Evolutionary conservation across 2,797 vertebrate species (phyloP).

Genomic region (Gouania willdenowi): DNA sequence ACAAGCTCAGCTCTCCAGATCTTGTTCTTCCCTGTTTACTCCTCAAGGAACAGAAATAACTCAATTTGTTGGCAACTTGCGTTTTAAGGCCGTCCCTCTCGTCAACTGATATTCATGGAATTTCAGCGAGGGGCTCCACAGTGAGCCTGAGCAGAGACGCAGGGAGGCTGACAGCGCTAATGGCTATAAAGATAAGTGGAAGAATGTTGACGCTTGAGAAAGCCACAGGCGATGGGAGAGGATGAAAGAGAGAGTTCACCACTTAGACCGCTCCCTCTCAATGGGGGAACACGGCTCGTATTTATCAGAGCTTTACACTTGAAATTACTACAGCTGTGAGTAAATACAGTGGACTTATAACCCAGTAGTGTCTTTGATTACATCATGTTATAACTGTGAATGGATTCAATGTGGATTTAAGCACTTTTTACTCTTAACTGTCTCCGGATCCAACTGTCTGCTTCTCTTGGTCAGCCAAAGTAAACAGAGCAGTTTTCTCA

Average conservation of each 20-base stretch:
- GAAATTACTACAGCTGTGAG: constrained; percentile 48
- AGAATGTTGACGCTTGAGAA: constrained; percentile 69
- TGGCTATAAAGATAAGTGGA: constrained; percentile 81
- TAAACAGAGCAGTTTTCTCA: constrained; percentile 55
- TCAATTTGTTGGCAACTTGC: constrained; percentile 63
- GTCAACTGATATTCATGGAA: constrained; percentile 70
- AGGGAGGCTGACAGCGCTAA: constrained; percentile 74
- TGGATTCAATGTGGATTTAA: constrained; percentile 35
- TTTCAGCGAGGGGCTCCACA: constrained; percentile 50
- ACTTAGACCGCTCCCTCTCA: constrained; percentile 62
- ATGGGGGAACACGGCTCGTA: constrained; percentile 43
- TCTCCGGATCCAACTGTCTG: constrained; percentile 23
- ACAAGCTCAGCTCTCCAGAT: constrained; percentile 16
- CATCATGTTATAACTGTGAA: constrained; percentile 23
- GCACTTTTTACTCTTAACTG: constrained; percentile 21
- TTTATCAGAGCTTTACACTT: constrained; percentile 63
- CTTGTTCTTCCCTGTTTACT: constrained; percentile 50
- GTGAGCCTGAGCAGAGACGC: constrained; percentile 76
- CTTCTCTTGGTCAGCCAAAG: constrained; percentile 51
- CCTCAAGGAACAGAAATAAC: constrained; percentile 58
- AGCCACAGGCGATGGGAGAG: constrained; percentile 68
- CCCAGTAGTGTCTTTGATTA: constrained; percentile 31
- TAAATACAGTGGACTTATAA: constrained; percentile 46
- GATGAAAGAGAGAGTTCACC: constrained; percentile 67
- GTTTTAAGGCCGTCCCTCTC: constrained; percentile 45